Evolutionary conservation across 2,113 vertebrate species (phyloP), one percentile per base, ranked within the genome.

Genomic region (Prionailurus bengalensis): DNA sequence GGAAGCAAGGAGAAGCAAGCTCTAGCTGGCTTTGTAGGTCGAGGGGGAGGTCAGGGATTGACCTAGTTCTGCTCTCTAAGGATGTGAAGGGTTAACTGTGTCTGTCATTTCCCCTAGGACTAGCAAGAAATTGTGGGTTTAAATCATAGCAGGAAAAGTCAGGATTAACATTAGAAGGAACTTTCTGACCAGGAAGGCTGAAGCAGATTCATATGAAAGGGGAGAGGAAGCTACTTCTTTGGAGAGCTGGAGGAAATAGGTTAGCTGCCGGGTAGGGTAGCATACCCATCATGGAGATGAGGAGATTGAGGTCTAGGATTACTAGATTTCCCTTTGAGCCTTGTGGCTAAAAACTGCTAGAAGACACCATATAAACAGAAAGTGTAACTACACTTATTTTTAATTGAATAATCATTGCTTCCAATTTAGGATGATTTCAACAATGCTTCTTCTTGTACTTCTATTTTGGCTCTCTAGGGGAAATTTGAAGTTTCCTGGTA

Each of bases 391-490:
- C 80, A 79, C 95, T 97, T 96, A 96, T 91, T 97, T 98, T 97
- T 97, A 98, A 98, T 98, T 97, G 96, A 98, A 97, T 98, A 97
- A 97, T 96, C 73, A 93, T 91, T 81, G 93, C 91, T 98, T 98
- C 97, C 89, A 97, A 98, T 94, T 97, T 96, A 71, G 94, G 95
- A 88, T 91, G 84, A 91, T 91, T 97, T 96, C 97, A 98, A 96
- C 97, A 96, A 95, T 96, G 95, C 86, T 92, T 48, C 78, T 95
- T 96, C 94, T 98, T 98, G 68, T 97, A 97, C 94, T 96, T 97
- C 95, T 98, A 93, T 98, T 98, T 97, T 96, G 93, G 79, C 42
- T 97, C 85, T 98, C 90, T 65, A 74, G 90, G 85, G 93, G 90
- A 97, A 98, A 98, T 96, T 88, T 96, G 66, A 97, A 78, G 84